Evolutionary conservation across 2,113 vertebrate species (phyloP), one percentile per base, ranked within the genome.

Genomic region (Asarcornis scutulata): DNA sequence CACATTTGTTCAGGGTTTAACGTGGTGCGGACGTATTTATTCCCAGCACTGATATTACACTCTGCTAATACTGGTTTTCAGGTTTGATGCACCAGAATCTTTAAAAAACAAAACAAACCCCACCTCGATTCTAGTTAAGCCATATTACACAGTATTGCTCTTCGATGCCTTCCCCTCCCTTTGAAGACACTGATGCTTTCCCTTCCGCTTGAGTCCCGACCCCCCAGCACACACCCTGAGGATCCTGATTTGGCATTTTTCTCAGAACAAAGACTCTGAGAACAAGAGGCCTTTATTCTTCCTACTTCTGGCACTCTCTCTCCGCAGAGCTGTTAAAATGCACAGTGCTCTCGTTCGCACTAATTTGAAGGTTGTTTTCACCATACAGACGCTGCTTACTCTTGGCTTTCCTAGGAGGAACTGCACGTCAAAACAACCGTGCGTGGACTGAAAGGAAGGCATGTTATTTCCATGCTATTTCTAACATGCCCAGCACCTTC

Each of bases 191-290:
- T 26, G 34, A 67, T 32, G 34, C 60, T 53, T 71, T 40, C 63
- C 44, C 42, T 40, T 52, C 50, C 31, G 22, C 59, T 31, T 76
- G 34, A 15, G 26, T 48, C 46, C 20, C 5, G 13, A 31, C 2
- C 15, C 11, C 1, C 16, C 21, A 2, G 20, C 2, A 0, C 40
- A 3, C 46, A 68, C n/a, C 44, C 38, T 1, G 4, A 26, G n/a
- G 31, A 60, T 58, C 15, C 26, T 11, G 32, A 75, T 82, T 34
- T 67, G 46, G 32, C 56, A 72, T 83, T 79, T 88, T 79, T 36
- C 76, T 55, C 52, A 1, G 7, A 78, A 90, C 56, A 86, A 89
- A 94, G 56, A 58, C 62, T 84, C 64, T 55, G 76, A 78, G 81
- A 86, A 59, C 55, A 38, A 58, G 55, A 91, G 66, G 31, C 60